These are phyloP conservation scores for Odocoileus hemionus DNA, from an alignment of 2,113 vertebrate genomes.

Conservation along the genomic window DNA sequence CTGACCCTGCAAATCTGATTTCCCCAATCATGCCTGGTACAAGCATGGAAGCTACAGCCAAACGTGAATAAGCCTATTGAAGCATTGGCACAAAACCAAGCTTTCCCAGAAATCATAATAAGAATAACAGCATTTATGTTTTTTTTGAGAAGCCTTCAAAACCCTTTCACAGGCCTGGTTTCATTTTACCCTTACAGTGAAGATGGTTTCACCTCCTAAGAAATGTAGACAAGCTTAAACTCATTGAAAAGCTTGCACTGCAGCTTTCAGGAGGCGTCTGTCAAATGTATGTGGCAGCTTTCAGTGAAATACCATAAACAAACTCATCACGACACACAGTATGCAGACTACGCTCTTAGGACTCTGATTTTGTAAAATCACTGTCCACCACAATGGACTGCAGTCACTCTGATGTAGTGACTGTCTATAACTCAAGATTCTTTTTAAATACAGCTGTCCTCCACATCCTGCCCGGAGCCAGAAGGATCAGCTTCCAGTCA, in stretches of 20 bases:
- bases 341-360: background rate
- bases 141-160: background rate
- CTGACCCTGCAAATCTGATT: background rate
- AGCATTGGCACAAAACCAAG: background rate
- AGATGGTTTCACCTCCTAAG: background rate
- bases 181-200: background rate
- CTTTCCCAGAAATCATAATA: background rate
- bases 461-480: background rate
- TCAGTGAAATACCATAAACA: slow-evolving; percentile 40
- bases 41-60: background rate
- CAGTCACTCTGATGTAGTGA: background rate
- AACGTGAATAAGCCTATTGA: background rate
- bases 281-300: background rate
- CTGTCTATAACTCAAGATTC: background rate
- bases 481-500: background rate
- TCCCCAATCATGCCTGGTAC: background rate
- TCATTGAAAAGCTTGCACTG: background rate
- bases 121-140: background rate
- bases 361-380: background rate
- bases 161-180: background rate
- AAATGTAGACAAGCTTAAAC: background rate
- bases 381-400: background rate
- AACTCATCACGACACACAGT: slow-evolving; percentile 7
- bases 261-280: background rate
- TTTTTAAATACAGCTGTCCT: slow-evolving; percentile 3